Percentiles rank a stretch among this genome's conserved stretches.
phyloP scores from a whole-genome alignment of 92 coral and sea anemone genomes.

The Actinernus sp. region DNA sequence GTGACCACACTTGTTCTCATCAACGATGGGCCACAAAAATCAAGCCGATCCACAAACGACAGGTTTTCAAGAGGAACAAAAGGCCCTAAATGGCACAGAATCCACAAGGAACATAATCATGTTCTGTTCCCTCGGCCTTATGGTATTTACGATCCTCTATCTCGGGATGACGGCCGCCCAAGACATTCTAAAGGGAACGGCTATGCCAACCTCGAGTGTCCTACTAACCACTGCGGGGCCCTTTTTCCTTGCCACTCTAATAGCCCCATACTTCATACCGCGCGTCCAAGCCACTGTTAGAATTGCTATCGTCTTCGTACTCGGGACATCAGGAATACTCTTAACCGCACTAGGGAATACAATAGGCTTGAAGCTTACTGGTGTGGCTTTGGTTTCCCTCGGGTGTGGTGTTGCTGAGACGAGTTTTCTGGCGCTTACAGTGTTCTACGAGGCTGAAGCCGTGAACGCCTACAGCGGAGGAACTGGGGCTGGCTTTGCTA shows the following conservation, averaged over 20 bases:
- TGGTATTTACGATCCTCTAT: conserved; percentile 39
- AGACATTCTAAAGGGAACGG: conserved; percentile 67
- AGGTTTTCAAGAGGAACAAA: too few relatives aligned
- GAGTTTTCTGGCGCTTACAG: conserved; percentile 70
- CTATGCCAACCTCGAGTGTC: conserved; percentile 66
- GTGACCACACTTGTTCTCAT: too few relatives aligned
- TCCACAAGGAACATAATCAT: neutral
- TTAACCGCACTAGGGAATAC: conserved; percentile 43
- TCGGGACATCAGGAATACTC: conserved; percentile 41
- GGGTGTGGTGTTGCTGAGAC: conserved; percentile 80
- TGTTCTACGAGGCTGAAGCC: conserved; percentile 56
- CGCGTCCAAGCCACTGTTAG: conserved; percentile 34
- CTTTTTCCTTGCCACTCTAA: conserved; percentile 49
- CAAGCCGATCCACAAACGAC: too few relatives aligned
- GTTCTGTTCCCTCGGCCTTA: conserved; percentile 14
- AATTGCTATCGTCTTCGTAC: conserved; percentile 30
- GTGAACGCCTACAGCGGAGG: conserved; percentile 74
- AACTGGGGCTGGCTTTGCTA: conserved; percentile 68
- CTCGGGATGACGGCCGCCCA: conserved; percentile 73
- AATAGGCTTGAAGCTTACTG: conserved; percentile 43
- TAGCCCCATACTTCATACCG: conserved; percentile 57
- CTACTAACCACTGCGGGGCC: conserved; percentile 71
- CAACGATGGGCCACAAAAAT: too few relatives aligned
- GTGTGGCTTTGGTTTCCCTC: conserved; percentile 54
- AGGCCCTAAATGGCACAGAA: too few relatives aligned